Conservation (phyloP, 2,797 vertebrate species). For the Numenius phaeopus region DNA sequence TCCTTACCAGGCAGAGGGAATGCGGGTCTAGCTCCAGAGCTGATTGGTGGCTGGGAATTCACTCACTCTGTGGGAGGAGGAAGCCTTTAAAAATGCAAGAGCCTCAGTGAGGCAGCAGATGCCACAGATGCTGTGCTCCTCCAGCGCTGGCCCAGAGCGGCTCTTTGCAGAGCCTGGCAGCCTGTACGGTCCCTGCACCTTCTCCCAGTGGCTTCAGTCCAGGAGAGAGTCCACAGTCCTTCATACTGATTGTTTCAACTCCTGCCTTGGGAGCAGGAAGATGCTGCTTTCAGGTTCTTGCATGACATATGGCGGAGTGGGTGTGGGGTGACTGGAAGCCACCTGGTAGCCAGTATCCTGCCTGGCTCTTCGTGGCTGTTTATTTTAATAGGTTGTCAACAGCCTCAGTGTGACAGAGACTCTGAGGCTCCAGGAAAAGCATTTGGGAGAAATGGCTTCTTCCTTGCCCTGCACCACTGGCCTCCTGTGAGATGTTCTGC, state of each 20-base stretch:
- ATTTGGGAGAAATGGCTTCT: not conserved
- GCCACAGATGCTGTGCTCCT: not conserved
- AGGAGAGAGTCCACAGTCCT: not conserved
- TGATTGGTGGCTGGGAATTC: not conserved
- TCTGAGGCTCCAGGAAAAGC: not conserved
- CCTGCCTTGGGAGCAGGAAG: not conserved
- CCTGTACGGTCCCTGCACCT: not conserved
- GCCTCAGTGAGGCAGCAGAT: not conserved
- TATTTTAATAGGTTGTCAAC: not conserved
- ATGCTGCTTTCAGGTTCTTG: not conserved
- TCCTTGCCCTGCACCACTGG: not conserved
- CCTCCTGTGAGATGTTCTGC: not conserved
- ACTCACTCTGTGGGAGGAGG: not conserved
- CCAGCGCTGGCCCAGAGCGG: not conserved
- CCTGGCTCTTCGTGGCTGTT: not conserved
- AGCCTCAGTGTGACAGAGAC: not conserved
- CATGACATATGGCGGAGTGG: not conserved
- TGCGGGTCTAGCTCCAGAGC: not conserved
- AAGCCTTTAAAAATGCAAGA: not conserved
- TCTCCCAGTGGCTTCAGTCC: fast-evolving
- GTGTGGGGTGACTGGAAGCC: not conserved
- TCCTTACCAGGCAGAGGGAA: not conserved
- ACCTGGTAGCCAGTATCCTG: not conserved
- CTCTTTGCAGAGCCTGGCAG: not conserved
- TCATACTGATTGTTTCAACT: not conserved